These are phyloP conservation scores for Corydoras sp. DNA, from an alignment of 2,113 vertebrate genomes.

Conservation along the genomic window DNA sequence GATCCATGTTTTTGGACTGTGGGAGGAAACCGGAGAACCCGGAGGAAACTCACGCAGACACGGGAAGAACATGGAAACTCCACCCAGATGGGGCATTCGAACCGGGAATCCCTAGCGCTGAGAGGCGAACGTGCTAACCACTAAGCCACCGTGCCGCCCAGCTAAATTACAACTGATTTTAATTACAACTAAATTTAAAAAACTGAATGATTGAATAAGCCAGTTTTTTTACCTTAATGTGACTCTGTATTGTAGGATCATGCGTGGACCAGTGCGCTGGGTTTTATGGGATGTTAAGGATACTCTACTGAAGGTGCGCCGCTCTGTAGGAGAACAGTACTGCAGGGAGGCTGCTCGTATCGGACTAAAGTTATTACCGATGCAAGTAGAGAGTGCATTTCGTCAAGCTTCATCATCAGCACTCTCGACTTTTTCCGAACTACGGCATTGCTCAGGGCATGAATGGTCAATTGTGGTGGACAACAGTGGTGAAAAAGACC, in stretches of 20 bases:
- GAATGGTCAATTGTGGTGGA: constrained; percentile 80
- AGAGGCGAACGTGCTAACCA: too few species aligned
- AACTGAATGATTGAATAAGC: too few species aligned
- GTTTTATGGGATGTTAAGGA: constrained; percentile 90
- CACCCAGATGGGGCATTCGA: too few species aligned
- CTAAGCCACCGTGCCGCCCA: too few species aligned
- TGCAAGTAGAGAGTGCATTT: constrained; percentile 66
- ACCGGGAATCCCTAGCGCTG: too few species aligned
- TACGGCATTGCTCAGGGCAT: constrained; percentile 76
- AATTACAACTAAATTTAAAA: too few species aligned
- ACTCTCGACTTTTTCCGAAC: constrained; percentile 73
- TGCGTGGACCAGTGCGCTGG: constrained; percentile 62
- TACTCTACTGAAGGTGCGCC: constrained; percentile 79
- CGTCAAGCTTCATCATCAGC: constrained; percentile 54
- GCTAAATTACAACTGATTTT: too few species aligned
- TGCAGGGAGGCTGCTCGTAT: constrained; percentile 65
- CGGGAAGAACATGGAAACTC: too few species aligned
- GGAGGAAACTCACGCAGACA: too few species aligned
- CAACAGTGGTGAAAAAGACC: constrained; percentile 66
- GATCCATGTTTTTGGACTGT: too few species aligned
- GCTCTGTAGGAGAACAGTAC: constrained; percentile 76
- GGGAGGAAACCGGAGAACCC: too few species aligned
- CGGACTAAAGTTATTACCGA: constrained; percentile 65
- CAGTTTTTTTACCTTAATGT: too few species aligned
- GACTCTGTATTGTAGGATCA: constrained; percentile 43